phyloP scores from a whole-genome alignment of 1,140 invertebrate genomes.

The Aplysia californica region DNA sequence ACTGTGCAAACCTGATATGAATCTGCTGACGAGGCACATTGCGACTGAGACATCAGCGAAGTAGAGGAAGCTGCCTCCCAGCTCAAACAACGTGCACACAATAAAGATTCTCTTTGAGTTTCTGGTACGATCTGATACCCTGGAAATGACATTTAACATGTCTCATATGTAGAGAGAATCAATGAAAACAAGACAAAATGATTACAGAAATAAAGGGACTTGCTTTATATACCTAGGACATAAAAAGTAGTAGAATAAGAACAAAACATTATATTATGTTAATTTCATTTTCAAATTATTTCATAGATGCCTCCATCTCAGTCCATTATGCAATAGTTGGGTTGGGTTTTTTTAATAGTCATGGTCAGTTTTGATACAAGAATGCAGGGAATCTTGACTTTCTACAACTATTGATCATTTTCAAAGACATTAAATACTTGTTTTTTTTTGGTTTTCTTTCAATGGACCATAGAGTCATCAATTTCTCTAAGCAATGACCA shows the following conservation, averaged over 20 bases:
- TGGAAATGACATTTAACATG: constrained; percentile 38
- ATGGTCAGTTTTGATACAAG: no score
- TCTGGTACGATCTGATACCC: constrained; percentile 48
- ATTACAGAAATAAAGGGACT: background rate
- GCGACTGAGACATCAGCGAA: constrained; percentile 60
- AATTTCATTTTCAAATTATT: background rate
- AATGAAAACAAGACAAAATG: no score
- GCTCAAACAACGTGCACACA: constrained; percentile 56
- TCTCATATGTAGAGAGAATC: no score
- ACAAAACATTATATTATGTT: background rate
- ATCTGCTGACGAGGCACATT: constrained; percentile 60
- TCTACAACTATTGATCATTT: no score
- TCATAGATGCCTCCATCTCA: background rate
- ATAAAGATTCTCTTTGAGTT: constrained; percentile 56
- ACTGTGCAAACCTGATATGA: constrained; percentile 65
- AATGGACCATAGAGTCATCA: no score
- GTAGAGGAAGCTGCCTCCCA: constrained; percentile 62
- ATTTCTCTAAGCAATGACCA: no score
- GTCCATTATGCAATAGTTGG: no score
- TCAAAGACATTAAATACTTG: no score
- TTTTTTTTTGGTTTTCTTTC: no score
- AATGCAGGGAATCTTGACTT: no score
- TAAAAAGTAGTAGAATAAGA: background rate
- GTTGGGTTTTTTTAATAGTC: no score
- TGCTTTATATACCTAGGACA: background rate